phyloP scores from a whole-genome alignment of 2,113 vertebrate species.

The Poecilia latipinna region DNA sequence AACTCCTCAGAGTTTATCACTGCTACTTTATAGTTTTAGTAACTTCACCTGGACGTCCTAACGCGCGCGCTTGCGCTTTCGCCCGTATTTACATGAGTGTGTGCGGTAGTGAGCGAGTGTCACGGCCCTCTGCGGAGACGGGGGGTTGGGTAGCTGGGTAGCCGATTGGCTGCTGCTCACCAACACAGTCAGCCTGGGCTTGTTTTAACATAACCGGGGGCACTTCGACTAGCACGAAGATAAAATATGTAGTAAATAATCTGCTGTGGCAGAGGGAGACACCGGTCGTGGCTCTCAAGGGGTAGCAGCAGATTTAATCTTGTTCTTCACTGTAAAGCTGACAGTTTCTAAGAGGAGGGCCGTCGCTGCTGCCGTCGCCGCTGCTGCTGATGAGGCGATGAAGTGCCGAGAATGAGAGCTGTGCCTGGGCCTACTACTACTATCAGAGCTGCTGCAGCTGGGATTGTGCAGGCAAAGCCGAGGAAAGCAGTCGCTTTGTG shows the following conservation, averaged over 20 bases:
- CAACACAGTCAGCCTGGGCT: constrained; percentile 77
- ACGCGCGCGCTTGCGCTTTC: constrained; percentile 16
- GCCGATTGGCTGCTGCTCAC: constrained; percentile 79
- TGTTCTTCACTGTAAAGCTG: constrained; percentile 60
- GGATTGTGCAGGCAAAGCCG: constrained; percentile 79
- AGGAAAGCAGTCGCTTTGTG: constrained; percentile 74
- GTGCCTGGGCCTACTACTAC: constrained; percentile 78
- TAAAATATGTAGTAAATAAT: constrained; percentile 75
- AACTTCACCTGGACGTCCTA: constrained; percentile 60
- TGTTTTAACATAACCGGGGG: constrained; percentile 84
- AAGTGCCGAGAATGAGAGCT: constrained; percentile 81
- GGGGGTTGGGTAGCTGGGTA: constrained; percentile 78
- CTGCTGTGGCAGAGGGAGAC: constrained; percentile 51
- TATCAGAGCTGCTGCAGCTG: constrained; percentile 73
- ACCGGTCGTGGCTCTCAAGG: constrained; percentile 57
- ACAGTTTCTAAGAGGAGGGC: constrained; percentile 70
- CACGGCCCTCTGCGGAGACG: constrained; percentile 72
- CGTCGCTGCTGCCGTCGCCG: constrained; percentile 13
- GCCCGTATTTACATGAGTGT: constrained; percentile 2
- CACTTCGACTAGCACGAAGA: constrained; percentile 77
- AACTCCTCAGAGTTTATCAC: background rate
- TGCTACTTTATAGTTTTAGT: background rate
- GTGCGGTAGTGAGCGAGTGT: constrained; percentile 61
- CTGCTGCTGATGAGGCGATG: constrained; percentile 75
- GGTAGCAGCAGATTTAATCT: constrained; percentile 48